Evolutionary conservation across 2,888 invertebrate species (phyloP), one percentile per base, ranked within the genome.

Genomic region (Thumatha senex): DNA sequence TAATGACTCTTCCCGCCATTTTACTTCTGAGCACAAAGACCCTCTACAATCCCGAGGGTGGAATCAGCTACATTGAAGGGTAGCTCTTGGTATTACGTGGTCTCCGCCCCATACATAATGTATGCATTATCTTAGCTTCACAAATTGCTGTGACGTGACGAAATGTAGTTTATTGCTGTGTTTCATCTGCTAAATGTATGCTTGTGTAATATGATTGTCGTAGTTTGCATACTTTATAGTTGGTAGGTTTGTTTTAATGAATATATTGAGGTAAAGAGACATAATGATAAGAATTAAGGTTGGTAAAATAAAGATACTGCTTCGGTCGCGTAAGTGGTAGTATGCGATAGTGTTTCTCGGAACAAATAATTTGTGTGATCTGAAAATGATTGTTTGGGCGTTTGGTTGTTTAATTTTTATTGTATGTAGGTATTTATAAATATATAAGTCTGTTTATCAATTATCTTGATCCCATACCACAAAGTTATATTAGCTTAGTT

Each of bases 61-160:
- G 72, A 80, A 79, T 80, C 78, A 80, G 72, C 73, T 61, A 74
- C 72, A 72, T 69, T 68, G 76, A 71, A 76, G 79, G 76, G 79
- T 68, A 74, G 63, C 69, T 69, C 72, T 67, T 62, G 69, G 69
- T 65, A 66, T 65, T 63, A 76, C 75, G 77, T 72, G 75, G 75
- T 73, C 64, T 63, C 69, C 63, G 59, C 64, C 68, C 70, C 56
- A 63, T 77, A 72, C 74, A 79, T 79, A 75, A 75, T 78, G 72
- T 72, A 79, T 77, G 70, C 74, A 74, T 77, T 75, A 74, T 74
- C 72, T 73, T 71, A 67, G 67, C 68, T 63, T 61, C 64, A 61
- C 74, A 76, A 74, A 72, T 72, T 73, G 70, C 62, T 60, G 36
- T 66, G 66, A 72, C 67, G 67, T 68, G 70, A 63, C 67, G 58